These are phyloP conservation scores for Microplitis demolitor DNA, from an alignment of 1,140 invertebrate species.

Conservation along the genomic window DNA sequence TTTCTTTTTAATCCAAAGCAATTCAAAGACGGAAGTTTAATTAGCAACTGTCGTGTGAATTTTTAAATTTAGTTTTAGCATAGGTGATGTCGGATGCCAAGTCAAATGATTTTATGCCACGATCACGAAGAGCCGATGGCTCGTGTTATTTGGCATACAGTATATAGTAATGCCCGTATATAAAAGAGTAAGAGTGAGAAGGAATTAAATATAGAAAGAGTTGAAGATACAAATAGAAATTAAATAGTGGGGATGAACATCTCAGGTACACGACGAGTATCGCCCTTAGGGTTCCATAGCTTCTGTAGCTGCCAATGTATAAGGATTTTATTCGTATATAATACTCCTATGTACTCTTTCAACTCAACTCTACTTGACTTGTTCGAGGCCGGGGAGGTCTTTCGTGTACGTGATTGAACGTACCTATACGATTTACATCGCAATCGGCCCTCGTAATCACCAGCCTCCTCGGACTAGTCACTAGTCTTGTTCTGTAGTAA, in stretches of 20 bases:
- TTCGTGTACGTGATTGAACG: conserved; percentile 52
- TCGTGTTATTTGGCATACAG: not conserved
- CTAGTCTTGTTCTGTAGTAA: conserved; percentile 26
- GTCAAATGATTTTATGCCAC: conserved; percentile 22
- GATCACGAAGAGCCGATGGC: conserved; percentile 6
- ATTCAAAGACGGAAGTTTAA: conserved; percentile 22
- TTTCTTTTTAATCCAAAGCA: not conserved
- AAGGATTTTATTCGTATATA: too few species aligned
- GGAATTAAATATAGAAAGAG: not conserved
- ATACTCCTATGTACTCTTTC: too few species aligned
- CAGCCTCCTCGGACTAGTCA: conserved; percentile 11
- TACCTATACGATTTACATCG: conserved; percentile 54
- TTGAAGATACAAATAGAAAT: not conserved
- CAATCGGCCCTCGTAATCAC: conserved; percentile 54
- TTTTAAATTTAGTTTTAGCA: not conserved
- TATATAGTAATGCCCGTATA: too few species aligned
- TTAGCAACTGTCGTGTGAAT: conserved; percentile 15
- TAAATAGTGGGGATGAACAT: conserved; percentile 10
- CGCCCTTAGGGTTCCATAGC: conserved; percentile 5
- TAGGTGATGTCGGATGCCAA: not conserved
- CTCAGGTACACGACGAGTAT: conserved; percentile 11
- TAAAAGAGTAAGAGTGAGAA: not conserved
- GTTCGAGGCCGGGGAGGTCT: conserved; percentile 45
- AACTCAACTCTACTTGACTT: not conserved
- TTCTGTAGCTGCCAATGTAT: too few species aligned